Conservation (phyloP, 53 echinoderm and acorn worm species). For the Actinopyga echinites region DNA sequence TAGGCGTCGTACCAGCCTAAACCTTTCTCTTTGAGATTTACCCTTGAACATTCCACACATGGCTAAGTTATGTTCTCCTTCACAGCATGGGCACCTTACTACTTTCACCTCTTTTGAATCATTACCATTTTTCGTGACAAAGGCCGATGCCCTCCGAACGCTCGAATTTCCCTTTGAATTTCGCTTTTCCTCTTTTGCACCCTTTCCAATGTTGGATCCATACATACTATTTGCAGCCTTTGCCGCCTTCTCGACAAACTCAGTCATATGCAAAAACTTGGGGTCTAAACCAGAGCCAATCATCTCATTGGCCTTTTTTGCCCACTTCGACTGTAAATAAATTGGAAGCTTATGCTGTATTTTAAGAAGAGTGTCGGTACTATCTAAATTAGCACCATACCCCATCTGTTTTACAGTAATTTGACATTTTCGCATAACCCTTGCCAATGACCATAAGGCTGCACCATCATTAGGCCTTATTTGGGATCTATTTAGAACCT, state of each 20-base stretch:
- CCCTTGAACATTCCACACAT: too few relatives aligned
- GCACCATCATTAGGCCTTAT: slow-evolving; percentile 37
- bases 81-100: slow-evolving; percentile 1
- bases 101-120: too few relatives aligned
- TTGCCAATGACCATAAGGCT: slow-evolving; percentile 21
- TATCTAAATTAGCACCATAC: slow-evolving; percentile 25
- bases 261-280: slow-evolving; percentile 40
- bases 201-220: slow-evolving; percentile 34
- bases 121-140: not conserved
- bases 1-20: slow-evolving; percentile 20
- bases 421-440: slow-evolving; percentile 42
- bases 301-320: slow-evolving; percentile 17
- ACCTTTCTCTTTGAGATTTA: slow-evolving; percentile 36
- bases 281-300: not conserved
- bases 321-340: slow-evolving; percentile 34
- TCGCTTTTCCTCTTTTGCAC: not conserved
- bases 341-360: slow-evolving; percentile 30
- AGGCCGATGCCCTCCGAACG: not conserved
- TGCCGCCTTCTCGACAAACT: slow-evolving; percentile 44
- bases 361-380: slow-evolving; percentile 37
- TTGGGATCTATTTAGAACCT: slow-evolving; percentile 12
- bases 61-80: too few relatives aligned
- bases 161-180: not conserved
- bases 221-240: slow-evolving; percentile 43
- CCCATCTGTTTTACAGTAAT: slow-evolving; percentile 34